These are phyloP conservation scores for Batillaria attramentaria DNA, from an alignment of 1,140 invertebrate genomes.

Conservation along the genomic window DNA sequence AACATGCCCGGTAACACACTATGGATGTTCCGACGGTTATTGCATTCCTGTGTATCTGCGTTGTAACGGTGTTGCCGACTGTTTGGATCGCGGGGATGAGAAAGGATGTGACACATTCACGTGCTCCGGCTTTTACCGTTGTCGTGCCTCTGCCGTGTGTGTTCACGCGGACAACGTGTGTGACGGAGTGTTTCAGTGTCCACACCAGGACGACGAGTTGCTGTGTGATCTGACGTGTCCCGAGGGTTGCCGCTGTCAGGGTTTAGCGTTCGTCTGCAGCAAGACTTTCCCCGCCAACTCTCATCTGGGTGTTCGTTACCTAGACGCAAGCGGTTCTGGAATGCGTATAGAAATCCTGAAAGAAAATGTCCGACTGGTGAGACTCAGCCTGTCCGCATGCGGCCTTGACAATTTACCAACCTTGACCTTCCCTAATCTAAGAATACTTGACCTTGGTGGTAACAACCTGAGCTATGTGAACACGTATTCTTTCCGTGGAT, in stretches of 20 bases:
- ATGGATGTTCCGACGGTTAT: slow-evolving; percentile 7
- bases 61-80: slow-evolving; percentile 10
- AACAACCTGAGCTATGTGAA: background rate
- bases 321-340: background rate
- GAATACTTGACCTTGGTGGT: slow-evolving; percentile 4
- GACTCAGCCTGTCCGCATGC: background rate
- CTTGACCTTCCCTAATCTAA: background rate
- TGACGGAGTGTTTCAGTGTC: background rate
- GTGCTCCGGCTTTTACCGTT: background rate
- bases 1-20: slow-evolving; percentile 32
- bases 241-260: background rate
- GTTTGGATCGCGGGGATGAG: background rate
- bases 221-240: slow-evolving; percentile 15
- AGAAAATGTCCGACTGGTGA: background rate
- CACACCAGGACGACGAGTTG: slow-evolving; percentile 17
- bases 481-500: background rate
- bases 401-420: background rate
- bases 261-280: background rate
- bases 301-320: background rate
- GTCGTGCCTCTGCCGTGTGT: background rate
- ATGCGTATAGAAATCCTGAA: background rate
- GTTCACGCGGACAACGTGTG: background rate
- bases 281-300: background rate
- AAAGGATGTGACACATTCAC: background rate
- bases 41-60: slow-evolving; percentile 4